Base-by-base conservation (phyloP, 1,140 invertebrate species). In the Condylostylus longicornis region DNA sequence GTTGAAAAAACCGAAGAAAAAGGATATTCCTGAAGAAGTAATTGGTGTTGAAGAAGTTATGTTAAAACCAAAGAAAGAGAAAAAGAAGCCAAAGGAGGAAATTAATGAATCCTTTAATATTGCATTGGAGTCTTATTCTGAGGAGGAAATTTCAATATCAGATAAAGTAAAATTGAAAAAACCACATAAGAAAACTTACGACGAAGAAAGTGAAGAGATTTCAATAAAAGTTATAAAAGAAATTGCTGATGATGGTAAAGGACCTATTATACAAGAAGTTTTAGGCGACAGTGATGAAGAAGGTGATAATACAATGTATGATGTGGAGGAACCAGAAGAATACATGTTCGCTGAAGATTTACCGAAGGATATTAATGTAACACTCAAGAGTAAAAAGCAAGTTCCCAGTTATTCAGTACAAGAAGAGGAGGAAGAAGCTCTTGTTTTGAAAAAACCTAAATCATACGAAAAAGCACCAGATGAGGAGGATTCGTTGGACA, bases 31-130 rank as follows among this genome's bases (percentile, higher is more conserved):
- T 23, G 79, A 82, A 63, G 65, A 76, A 21, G 72, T 73, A 1
- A n/a, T n/a, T n/a, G 77, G 80, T 58, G 68, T 71, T 2, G 77
- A 82, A 63, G 74, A 70, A 45, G 78, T 82, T 3, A 82, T 74
- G 13, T 82, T 84, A 58, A 71, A 74, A 46, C 76, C 79, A 9
- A 74, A 71, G 54, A 59, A 53, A 4, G 77, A 71, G 5, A 77
- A 75, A 61, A n/a, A n/a, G n/a, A 71, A 67, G 51, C 78, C 72
- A 3, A 80, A 82, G 61, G 80, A 85, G 63, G 79, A 84, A 50
- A 77, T 85, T 6, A 81, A 85, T 54, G 81, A 85, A 64, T 81
- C 84, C 62, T 85, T 85, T 53, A 83, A 78, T 54, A 84, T 86
- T 44, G 77, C 79, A 18, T 61, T 83, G 31, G 78, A 83, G 61